phyloP scores from a whole-genome alignment of 2,797 vertebrate species.

The Melanotaenia nigrans region DNA sequence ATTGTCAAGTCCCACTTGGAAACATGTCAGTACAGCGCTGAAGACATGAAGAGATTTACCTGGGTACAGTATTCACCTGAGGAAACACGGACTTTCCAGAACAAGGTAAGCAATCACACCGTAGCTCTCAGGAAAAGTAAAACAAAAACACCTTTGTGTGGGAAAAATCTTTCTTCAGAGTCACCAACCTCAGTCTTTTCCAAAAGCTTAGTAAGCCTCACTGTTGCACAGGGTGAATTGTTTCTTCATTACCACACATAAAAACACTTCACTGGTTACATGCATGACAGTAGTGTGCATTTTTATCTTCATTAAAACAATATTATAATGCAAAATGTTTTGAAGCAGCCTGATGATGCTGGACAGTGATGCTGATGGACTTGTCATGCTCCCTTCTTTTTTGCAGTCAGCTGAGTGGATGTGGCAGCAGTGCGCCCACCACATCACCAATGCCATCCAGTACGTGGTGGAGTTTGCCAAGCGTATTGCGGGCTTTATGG shows the following conservation, averaged over 20 bases:
- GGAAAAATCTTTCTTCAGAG: neutral
- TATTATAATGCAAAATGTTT: neutral
- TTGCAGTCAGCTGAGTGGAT: conserved; percentile 90
- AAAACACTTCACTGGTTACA: neutral
- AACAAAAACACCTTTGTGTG: neutral
- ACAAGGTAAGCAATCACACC: conserved; percentile 79
- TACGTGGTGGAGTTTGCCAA: conserved; percentile 96
- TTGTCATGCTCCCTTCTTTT: neutral
- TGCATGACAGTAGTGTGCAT: neutral
- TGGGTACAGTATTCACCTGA: conserved; percentile 89
- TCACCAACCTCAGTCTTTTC: neutral
- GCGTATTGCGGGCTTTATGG: conserved; percentile 92
- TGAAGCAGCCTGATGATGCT: neutral
- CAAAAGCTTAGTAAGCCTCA: neutral
- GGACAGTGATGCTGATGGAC: neutral
- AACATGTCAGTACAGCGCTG: conserved; percentile 90
- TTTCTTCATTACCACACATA: neutral
- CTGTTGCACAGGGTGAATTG: neutral
- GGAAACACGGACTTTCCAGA: conserved; percentile 87
- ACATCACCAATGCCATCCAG: conserved; percentile 93
- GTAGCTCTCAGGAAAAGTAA: too few species aligned
- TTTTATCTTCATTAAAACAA: neutral
- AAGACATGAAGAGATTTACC: conserved; percentile 89
- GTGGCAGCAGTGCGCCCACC: conserved; percentile 93
- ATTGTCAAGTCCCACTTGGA: conserved; percentile 92